Evolutionary conservation across 2,888 invertebrate species (phyloP), one percentile per base, ranked within the genome.

Genomic region (Tineola bisselliella): DNA sequence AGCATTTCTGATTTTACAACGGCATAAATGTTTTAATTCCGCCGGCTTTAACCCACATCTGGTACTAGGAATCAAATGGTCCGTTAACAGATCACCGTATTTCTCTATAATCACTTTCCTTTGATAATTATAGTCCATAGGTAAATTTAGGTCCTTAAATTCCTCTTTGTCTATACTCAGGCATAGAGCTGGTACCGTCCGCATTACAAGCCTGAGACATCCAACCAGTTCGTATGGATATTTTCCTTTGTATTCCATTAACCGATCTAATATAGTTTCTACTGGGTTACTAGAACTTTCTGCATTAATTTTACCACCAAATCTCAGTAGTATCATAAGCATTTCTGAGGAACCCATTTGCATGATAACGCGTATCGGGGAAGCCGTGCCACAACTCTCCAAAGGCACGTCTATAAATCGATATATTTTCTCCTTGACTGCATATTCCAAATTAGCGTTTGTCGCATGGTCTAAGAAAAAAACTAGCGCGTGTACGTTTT

Each of bases 341-440:
- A 94, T 91, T 73, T 94, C 94, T 3, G 94, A 90, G 10, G 92
- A 84, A 54, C 91, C 92, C 70, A 93, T 89, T 73, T 94, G 93
- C 64, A 93, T 84, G 0, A 92, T 92, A 0, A 94, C 91, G 70
- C 92, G 89, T 1, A 93, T 79, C 0, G 94, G 93, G 0, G 92
- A 89, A 5, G 92, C 89, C 66, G 88, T 89, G 0, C 94, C 94
- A 69, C 94, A 94, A 62, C 93, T 93, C 72, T 93, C 93, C 76
- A 95, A 90, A 11, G 94, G 94, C 1, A 94, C 90, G 71, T 95
- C 95, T 64, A 94, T 91, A 69, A 94, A 93, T 52, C 91, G 84
- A 64, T 82, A 72, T 17, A 70, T 67, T 68, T 77, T 75, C 43
- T 76, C 66, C 11, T 75, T 74, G 66, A 83, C 72, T 6, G 65